Percentiles rank a stretch among this genome's conserved stretches.
Conservation (phyloP, 1,140 invertebrate species). For the Diachasma alloeum region DNA sequence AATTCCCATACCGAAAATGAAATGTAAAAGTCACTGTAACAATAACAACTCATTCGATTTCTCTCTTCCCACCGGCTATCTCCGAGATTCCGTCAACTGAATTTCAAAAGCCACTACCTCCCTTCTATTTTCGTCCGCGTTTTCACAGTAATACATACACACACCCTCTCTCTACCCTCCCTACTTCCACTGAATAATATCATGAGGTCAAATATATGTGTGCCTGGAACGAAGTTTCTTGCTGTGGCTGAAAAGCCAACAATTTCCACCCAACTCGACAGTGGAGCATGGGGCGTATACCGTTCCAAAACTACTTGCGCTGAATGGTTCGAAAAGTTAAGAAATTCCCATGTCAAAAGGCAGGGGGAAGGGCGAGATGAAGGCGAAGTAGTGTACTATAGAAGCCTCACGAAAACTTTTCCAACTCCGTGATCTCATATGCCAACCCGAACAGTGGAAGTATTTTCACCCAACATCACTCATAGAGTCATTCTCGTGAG, state of each 20-base stretch:
- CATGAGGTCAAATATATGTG: constrained; percentile 11
- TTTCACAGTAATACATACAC: not conserved
- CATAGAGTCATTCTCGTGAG: constrained; percentile 9
- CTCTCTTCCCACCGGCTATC: not conserved
- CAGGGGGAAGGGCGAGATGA: not conserved
- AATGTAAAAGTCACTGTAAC: not conserved
- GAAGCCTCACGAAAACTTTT: constrained; percentile 9
- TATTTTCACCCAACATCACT: constrained; percentile 13
- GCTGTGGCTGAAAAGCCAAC: constrained; percentile 32
- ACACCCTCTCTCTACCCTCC: not conserved
- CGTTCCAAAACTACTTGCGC: constrained; percentile 25
- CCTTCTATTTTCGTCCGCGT: not conserved
- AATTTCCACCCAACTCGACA: constrained; percentile 29
- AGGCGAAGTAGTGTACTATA: not conserved
- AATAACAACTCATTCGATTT: not conserved
- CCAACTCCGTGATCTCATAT: constrained; percentile 23
- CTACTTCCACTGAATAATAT: constrained; percentile 17
- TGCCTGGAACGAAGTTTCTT: constrained; percentile 18
- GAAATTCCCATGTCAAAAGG: constrained; percentile 29
- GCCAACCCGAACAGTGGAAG: constrained; percentile 1
- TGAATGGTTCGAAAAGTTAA: constrained; percentile 32
- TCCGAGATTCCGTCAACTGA: not conserved
- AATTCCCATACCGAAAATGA: no score
- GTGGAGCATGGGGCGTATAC: constrained; percentile 10
- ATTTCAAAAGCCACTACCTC: not conserved